These are phyloP conservation scores for Acholoe squamosa DNA, from an alignment of 2,888 invertebrate genomes.

Conservation along the genomic window DNA sequence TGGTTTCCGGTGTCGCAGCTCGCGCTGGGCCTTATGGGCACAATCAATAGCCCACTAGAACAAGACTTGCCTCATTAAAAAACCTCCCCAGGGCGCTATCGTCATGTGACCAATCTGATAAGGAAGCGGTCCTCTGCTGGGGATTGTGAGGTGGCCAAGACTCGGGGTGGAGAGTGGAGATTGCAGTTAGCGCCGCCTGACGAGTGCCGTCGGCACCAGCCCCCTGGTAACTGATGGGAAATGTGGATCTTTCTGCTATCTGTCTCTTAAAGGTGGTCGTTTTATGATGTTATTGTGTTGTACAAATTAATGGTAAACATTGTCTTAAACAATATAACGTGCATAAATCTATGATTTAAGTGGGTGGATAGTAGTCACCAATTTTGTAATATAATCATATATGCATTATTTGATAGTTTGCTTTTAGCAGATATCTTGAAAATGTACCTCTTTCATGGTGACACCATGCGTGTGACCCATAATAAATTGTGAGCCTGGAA, in stretches of 20 bases:
- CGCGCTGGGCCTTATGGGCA: constrained; percentile 50
- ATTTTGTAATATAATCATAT: too few species aligned
- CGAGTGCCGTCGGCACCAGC: not conserved
- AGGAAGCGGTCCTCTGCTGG: constrained; percentile 12
- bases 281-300: too few species aligned
- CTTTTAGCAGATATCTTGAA: too few species aligned
- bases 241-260: not conserved
- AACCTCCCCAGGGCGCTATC: not conserved
- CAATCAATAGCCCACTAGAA: constrained; percentile 45
- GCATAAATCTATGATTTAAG: too few species aligned
- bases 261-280: not conserved
- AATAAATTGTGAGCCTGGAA: too few species aligned
- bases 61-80: constrained; percentile 44
- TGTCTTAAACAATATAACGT: too few species aligned
- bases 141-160: not conserved
- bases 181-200: constrained; percentile 11
- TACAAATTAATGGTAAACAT: too few species aligned
- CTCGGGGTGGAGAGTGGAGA: not conserved
- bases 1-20: constrained; percentile 48
- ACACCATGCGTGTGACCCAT: too few species aligned
- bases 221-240: not conserved
- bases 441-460: too few species aligned
- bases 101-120: constrained; percentile 42
- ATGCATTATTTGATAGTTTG: too few species aligned
- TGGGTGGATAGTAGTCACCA: too few species aligned